Evolutionary conservation across 1,140 invertebrate genomes (phyloP), one percentile per base, ranked within the genome.

Genomic region (Drosophila yakuba): DNA sequence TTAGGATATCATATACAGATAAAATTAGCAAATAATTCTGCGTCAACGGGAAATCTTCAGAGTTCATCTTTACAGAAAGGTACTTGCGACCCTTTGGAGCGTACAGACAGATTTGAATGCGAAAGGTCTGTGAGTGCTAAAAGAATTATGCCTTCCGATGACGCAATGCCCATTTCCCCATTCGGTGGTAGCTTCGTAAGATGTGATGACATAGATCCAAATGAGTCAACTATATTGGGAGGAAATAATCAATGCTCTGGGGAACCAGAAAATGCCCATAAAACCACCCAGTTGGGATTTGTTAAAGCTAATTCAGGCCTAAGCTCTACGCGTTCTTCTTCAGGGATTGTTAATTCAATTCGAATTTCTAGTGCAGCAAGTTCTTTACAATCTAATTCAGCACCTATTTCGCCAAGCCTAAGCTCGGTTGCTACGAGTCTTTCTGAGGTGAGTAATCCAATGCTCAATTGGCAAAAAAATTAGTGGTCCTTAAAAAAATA

Each of bases 371-470:
- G 64, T 45, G 78, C 90, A 6, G 55, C 77, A 17, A 91, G 90
- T 67, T 90, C 90, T 3, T 38, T 84, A 8, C 84, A 89, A 28
- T 76, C 82, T 0, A 81, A 61, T 38, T 91, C 90, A 15, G 92
- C 93, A 11, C 92, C 92, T 7, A 94, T 96, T 93, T 96, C 95
- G 3, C 96, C 96, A 0, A 95, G 95, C 25, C 83, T 96, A 12
- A 96, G 95, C 89, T 96, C 96, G 41, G 94, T 95, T 23, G 95
- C 95, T 23, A 96, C 95, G 10, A 96, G 95, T 91, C 95, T 95
- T 77, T 96, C 96, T 6, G 96, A 96, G 94, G 96, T 96, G 91
- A 93, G 93, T 74, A 32, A 8, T 8, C 7, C 3, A 32, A 32
- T 32, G 7, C 7, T 32, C 32, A 3, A 10, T 32, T 32, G 32